Base-by-base conservation (phyloP, 2,888 invertebrate species). In the Acholoe squamosa region DNA sequence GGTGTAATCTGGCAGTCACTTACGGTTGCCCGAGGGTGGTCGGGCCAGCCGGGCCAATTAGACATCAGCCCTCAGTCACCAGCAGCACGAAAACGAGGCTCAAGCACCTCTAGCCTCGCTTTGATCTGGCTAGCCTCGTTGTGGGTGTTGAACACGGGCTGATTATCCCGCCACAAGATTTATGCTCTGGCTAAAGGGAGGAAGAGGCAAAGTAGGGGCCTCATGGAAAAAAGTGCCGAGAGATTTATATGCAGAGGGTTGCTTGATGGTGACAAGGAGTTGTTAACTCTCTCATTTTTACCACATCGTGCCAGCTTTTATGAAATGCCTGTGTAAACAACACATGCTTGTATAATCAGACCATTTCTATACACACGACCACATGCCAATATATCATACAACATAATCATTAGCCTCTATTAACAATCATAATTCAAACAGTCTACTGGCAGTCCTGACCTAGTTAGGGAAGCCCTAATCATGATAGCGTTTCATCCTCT, bases 111-210 rank as follows among this genome's bases (percentile, higher is more conserved):
- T 28, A 71, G 71, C 71, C 71, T 71, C 71, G 71, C 71, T 71
- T 71, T 71, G 71, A 71, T 71, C 71, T 71, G 71, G 28, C 28
- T 25, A 71, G 71, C 71, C 71, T 71, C 71, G 71, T 71, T 71
- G 71, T 71, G 71, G 71, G 71, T 71, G 71, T 71, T 71, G 71
- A 71, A 71, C 71, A 71, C 71, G 28, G 71, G 71, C 71, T 71
- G 71, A 71, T 71, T 71, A 71, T 25, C 71, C 31, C 25, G 71
- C 25, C 28, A 14, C 71, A 71, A 71, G 71, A 71, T 71, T 71
- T 71, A 71, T 71, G 28, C 14, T 14, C 28, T 25, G 12, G 61
- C 61, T n/a, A 14, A n/a, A 43, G 22, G 61, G 61, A 28, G 31
- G 28, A 71, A 28, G 31, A 28, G 71, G 71, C 3, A 0, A 25